phyloP scores from a whole-genome alignment of 1,140 invertebrate species.

The Trialeurodes vaporariorum region DNA sequence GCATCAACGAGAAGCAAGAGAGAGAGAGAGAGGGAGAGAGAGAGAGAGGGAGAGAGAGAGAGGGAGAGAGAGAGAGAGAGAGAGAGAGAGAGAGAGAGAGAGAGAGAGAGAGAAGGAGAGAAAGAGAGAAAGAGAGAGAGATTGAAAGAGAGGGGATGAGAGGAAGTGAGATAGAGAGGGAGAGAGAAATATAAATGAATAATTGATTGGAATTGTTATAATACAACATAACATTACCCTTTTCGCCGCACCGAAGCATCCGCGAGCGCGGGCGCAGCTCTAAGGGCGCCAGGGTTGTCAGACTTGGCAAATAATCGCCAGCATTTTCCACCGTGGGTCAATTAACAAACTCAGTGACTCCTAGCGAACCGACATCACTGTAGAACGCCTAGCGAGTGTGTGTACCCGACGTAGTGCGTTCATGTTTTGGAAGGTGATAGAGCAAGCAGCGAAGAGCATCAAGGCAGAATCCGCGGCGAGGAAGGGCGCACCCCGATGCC shows the following conservation, averaged over 20 bases:
- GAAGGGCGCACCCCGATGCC: slow-evolving; percentile 9
- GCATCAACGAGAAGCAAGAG: too few species aligned
- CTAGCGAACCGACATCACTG: too few species aligned
- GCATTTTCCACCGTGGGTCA: too few species aligned
- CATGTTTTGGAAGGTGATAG: too few species aligned
- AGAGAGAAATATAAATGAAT: slow-evolving; percentile 22
- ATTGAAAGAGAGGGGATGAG: slow-evolving; percentile 21
- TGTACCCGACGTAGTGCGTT: too few species aligned
- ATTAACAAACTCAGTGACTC: too few species aligned
- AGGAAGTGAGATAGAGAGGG: slow-evolving; percentile 29
- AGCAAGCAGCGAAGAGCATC: too few species aligned
- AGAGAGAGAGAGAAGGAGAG: slow-evolving; percentile 31
- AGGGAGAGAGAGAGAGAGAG: neutral
- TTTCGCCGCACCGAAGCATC: too few species aligned
- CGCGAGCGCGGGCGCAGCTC: slow-evolving; percentile 17
- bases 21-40: too few species aligned
- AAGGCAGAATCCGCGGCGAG: slow-evolving; percentile 19
- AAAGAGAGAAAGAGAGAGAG: slow-evolving; percentile 29
- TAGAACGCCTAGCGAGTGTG: too few species aligned
- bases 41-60: slow-evolving; percentile 13
- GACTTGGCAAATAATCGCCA: too few species aligned
- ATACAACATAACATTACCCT: slow-evolving; percentile 14
- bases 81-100: slow-evolving; percentile 13
- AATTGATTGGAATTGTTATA: slow-evolving; percentile 22
- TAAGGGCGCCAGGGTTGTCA: too few species aligned